These are phyloP conservation scores for Linnaemya vulpina DNA, from an alignment of 2,888 invertebrate genomes.

Conservation along the genomic window DNA sequence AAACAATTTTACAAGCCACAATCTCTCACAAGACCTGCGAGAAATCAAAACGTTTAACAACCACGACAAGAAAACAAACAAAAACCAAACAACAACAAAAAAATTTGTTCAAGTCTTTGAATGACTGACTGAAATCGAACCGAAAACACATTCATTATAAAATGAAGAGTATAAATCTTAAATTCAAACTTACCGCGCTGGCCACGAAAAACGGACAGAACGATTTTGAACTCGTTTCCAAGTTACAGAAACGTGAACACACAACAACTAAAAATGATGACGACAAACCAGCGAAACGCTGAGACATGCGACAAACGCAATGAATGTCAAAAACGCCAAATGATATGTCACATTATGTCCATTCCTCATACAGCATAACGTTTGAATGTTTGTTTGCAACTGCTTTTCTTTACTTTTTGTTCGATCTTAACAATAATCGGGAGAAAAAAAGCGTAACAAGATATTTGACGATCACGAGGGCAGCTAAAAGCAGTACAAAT, in stretches of 20 bases:
- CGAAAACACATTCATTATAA: conserved; percentile 71
- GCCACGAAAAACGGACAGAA: conserved; percentile 34
- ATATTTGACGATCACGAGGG: conserved; percentile 5
- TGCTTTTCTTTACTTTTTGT: background rate
- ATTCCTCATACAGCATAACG: conserved; percentile 56
- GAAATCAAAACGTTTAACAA: conserved; percentile 66
- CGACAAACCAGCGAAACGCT: conserved; percentile 69
- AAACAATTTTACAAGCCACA: conserved; percentile 65
- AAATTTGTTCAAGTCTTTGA: conserved; percentile 30
- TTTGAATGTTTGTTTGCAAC: conserved; percentile 49
- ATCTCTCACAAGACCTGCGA: conserved; percentile 52
- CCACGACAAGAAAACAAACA: conserved; percentile 19
- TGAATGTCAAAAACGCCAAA: conserved; percentile 72
- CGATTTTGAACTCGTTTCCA: conserved; percentile 59
- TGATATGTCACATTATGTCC: conserved; percentile 73
- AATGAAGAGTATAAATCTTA: conserved; percentile 72
- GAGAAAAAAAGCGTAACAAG: conserved; percentile 59
- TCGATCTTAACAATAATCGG: background rate
- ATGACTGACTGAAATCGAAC: conserved; percentile 68
- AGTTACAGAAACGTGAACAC: conserved; percentile 24
- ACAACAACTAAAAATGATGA: conserved; percentile 41
- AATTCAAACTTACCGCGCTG: conserved; percentile 60
- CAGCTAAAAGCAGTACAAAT: background rate
- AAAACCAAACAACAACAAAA: background rate
- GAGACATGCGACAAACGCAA: conserved; percentile 80